A percentile compares a stretch with the other conserved stretches of the same genome.
Evolutionary conservation across 2,797 vertebrate species (phyloP).

Genomic region (Liasis olivaceus): DNA sequence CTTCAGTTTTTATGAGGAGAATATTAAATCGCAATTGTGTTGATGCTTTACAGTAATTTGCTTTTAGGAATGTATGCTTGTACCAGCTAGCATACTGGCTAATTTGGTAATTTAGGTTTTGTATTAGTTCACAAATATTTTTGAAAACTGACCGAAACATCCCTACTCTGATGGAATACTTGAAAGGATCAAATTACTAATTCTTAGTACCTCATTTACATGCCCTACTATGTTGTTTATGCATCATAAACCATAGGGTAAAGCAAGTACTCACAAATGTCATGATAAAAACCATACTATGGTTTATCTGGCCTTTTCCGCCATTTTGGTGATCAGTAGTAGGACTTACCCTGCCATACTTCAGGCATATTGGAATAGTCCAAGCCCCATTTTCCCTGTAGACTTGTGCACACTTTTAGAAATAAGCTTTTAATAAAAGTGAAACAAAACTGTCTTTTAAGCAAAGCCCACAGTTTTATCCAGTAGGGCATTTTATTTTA

Average conservation of each 20-base stretch:
- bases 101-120: background rate
- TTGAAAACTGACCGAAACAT: background rate
- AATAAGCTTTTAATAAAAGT: background rate
- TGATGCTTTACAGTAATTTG: background rate
- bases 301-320: no score
- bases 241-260: background rate
- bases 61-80: background rate
- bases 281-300: background rate
- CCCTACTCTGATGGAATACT: background rate
- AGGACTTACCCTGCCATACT: background rate
- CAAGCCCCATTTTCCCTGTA: background rate
- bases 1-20: background rate
- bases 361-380: background rate
- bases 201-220: background rate
- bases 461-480: background rate
- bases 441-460: background rate
- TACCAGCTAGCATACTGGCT: background rate
- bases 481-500: constrained; percentile 9
- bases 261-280: background rate
- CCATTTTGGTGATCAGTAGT: background rate
- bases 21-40: background rate
- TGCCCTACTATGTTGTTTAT: background rate
- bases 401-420: background rate
- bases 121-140: background rate
- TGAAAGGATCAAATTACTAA: background rate